Conservation (phyloP, 2,888 invertebrate species). For the Acanthacorydalis orientalis region DNA sequence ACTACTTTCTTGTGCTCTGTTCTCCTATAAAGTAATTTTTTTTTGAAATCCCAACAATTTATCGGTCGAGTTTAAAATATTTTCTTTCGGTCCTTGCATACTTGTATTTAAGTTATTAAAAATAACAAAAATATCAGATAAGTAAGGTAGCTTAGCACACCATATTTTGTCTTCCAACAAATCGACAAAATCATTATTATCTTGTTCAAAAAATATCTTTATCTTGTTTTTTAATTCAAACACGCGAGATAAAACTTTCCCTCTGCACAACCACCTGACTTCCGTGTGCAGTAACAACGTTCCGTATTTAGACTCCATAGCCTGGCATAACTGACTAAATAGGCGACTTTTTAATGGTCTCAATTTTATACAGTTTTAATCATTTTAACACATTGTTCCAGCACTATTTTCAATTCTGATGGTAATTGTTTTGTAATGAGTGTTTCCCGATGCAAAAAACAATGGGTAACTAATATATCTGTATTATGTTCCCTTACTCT, state of each 20-base stretch:
- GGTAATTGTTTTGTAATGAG: no score
- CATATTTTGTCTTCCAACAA: slow-evolving; percentile 9
- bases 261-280: slow-evolving; percentile 13
- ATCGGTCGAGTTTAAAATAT: slow-evolving; percentile 9
- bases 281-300: slow-evolving; percentile 13
- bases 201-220: no score
- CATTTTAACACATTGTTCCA: slow-evolving; percentile 12
- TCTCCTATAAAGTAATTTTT: slow-evolving; percentile 10
- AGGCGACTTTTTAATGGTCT: slow-evolving; percentile 12
- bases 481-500: no score
- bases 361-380: slow-evolving; percentile 14
- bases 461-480: slow-evolving; percentile 11
- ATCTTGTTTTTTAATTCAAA: slow-evolving; percentile 8
- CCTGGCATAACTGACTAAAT: no score
- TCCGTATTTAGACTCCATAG: no score
- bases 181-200: slow-evolving; percentile 10
- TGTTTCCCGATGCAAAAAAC: slow-evolving; percentile 13
- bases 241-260: slow-evolving; percentile 11
- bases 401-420: no score
- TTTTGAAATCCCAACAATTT: slow-evolving; percentile 10
- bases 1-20: slow-evolving; percentile 9
- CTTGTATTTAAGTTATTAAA: slow-evolving; percentile 10
- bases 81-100: no score
- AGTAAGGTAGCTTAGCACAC: not conserved
- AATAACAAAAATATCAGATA: slow-evolving; percentile 8